These are phyloP conservation scores for Oscheius sp. DNA, from an alignment of 2,888 invertebrate species.

Conservation along the genomic window DNA sequence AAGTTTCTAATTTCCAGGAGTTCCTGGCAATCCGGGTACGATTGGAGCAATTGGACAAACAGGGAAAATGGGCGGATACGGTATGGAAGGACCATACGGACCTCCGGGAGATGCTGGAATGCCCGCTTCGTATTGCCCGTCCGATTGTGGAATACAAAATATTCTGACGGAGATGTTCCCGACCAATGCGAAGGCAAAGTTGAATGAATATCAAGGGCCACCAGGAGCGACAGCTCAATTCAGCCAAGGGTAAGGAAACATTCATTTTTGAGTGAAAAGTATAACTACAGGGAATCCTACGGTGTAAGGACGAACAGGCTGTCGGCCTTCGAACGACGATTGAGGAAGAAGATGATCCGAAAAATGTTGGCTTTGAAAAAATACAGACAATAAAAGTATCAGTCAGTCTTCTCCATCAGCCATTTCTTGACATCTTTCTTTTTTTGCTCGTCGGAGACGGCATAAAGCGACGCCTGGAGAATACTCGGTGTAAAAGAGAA, in stretches of 20 bases:
- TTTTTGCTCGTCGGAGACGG: constrained; percentile 33
- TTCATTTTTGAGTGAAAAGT: not conserved
- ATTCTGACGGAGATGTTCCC: constrained; percentile 48
- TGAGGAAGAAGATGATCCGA: constrained; percentile 50
- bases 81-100: constrained; percentile 66
- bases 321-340: constrained; percentile 42
- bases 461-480: constrained; percentile 29
- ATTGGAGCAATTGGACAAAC: constrained; percentile 62
- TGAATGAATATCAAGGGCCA: not conserved
- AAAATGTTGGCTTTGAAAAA: constrained; percentile 43
- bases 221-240: not conserved
- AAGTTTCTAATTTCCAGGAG: too few relatives aligned
- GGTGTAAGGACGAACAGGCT: not conserved
- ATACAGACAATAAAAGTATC: constrained; percentile 27
- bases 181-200: not conserved
- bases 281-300: constrained; percentile 5
- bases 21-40: constrained; percentile 63
- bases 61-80: constrained; percentile 60
- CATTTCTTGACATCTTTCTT: constrained; percentile 38
- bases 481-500: not conserved
- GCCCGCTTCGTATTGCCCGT: constrained; percentile 59
- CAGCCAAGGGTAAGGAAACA: not conserved
- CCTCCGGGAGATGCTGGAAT: constrained; percentile 69
- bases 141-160: constrained; percentile 62
- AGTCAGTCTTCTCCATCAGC: constrained; percentile 36